These are phyloP conservation scores for Pollachius pollachius DNA, from an alignment of 2,113 vertebrate genomes.

Conservation along the genomic window DNA sequence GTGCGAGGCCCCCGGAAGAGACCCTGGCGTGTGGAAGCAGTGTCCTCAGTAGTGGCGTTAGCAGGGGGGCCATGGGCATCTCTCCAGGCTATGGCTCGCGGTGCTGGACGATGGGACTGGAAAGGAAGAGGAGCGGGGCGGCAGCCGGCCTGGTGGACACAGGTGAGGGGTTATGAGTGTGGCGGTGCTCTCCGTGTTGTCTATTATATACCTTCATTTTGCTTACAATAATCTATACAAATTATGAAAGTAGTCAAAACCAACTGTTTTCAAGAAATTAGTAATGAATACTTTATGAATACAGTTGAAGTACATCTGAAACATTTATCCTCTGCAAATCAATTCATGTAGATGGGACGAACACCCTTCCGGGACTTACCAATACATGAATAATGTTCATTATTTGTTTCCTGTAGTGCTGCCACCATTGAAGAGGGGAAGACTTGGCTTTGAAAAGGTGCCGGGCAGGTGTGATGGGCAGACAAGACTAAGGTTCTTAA, in stretches of 20 bases:
- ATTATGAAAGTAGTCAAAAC: too few relatives aligned
- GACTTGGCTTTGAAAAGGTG: slow-evolving; percentile 82
- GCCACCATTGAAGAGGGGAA: slow-evolving; percentile 75
- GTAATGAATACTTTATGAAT: too few relatives aligned
- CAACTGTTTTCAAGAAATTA: too few relatives aligned
- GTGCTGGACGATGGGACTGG: slow-evolving; percentile 38
- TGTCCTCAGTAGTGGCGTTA: background rate
- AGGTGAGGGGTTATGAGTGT: slow-evolving; percentile 32
- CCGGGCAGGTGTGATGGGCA: slow-evolving; percentile 89
- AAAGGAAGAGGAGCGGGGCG: slow-evolving; percentile 63
- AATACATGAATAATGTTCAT: too few relatives aligned
- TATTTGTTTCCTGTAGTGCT: slow-evolving; percentile 38
- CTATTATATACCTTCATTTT: too few relatives aligned
- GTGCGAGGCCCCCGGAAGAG: background rate
- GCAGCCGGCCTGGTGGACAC: slow-evolving; percentile 11
- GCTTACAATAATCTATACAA: too few relatives aligned
- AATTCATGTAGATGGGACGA: too few relatives aligned
- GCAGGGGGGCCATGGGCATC: background rate
- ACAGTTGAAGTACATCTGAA: too few relatives aligned
- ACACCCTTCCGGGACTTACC: too few relatives aligned
- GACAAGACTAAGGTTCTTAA: slow-evolving; percentile 87
- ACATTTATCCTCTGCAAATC: too few relatives aligned
- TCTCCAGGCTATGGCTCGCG: slow-evolving; percentile 28
- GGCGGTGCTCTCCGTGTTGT: too few relatives aligned
- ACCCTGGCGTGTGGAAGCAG: slow-evolving; percentile 2